A percentile compares a stretch with the other conserved stretches of the same genome.
Conservation (phyloP, 2,888 invertebrate species). For the Polydrusus pterygomalis region DNA sequence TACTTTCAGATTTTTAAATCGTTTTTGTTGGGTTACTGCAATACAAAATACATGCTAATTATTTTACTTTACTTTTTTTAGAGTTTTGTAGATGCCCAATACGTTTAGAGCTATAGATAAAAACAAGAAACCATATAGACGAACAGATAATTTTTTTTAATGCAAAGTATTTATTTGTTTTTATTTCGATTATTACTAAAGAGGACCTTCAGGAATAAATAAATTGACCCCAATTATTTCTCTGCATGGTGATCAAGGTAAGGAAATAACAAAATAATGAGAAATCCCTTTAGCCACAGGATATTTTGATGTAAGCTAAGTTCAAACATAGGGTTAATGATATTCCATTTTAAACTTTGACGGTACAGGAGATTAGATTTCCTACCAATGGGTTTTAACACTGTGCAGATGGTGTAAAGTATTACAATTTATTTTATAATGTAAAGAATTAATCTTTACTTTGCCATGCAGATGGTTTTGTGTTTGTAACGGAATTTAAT, state of each 20-base stretch:
- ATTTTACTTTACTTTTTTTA: too few relatives aligned
- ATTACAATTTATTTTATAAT: conserved; percentile 33
- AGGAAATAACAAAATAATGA: conserved; percentile 3
- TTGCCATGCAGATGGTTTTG: conserved; percentile 47
- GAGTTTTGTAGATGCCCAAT: too few relatives aligned
- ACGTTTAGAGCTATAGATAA: too few relatives aligned
- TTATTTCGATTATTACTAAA: too few relatives aligned
- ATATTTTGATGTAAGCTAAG: conserved; percentile 1
- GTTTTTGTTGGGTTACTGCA: too few relatives aligned
- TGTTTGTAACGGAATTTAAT: conserved; percentile 47
- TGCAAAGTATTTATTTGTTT: too few relatives aligned
- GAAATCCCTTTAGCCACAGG: conserved; percentile 11
- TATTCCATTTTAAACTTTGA: conserved; percentile 5
- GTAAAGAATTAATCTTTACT: conserved; percentile 47
- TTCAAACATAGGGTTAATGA: conserved; percentile 18
- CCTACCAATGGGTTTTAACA: conserved; percentile 1
- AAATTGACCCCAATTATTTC: neutral
- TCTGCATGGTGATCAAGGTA: neutral
- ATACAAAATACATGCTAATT: too few relatives aligned
- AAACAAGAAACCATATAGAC: too few relatives aligned
- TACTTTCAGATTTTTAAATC: too few relatives aligned
- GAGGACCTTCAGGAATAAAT: too few relatives aligned
- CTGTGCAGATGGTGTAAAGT: conserved; percentile 25
- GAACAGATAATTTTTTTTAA: too few relatives aligned
- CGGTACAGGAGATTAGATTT: conserved; percentile 17